Evolutionary conservation across 2,888 invertebrate species (phyloP).

Genomic region (Arge pagana): DNA sequence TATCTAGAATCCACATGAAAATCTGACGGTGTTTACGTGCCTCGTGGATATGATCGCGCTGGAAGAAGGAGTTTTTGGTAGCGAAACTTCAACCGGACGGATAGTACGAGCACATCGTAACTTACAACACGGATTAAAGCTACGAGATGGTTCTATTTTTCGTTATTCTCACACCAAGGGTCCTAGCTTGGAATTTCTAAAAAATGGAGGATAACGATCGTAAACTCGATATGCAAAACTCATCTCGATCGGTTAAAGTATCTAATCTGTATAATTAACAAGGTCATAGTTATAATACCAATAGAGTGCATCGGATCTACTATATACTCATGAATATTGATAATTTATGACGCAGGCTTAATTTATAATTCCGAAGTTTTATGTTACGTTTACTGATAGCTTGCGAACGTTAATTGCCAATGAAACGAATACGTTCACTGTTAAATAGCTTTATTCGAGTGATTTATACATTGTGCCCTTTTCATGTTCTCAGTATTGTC

Average conservation of each 20-base stretch:
- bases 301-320: no score
- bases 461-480: constrained; percentile 44
- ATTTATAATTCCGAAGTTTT: no score
- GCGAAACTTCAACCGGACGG: constrained; percentile 10
- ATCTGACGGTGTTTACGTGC: constrained; percentile 13
- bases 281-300: no score
- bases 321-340: no score
- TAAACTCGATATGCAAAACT: no score
- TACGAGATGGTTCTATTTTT: constrained; percentile 16
- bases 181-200: constrained; percentile 10
- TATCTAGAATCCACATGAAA: constrained; percentile 5
- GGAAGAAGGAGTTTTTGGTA: constrained; percentile 18
- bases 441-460: constrained; percentile 50
- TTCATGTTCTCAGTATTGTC: constrained; percentile 42
- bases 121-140: constrained; percentile 7
- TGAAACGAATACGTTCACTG: no score
- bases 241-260: no score
- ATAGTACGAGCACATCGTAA: constrained; percentile 15
- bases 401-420: no score
- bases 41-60: constrained; percentile 17
- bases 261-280: no score
- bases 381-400: no score
- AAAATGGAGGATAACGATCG: no score
- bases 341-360: no score
- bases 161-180: constrained; percentile 11